Conservation (phyloP, 2,797 vertebrate genomes). For the Chromis chromis region DNA sequence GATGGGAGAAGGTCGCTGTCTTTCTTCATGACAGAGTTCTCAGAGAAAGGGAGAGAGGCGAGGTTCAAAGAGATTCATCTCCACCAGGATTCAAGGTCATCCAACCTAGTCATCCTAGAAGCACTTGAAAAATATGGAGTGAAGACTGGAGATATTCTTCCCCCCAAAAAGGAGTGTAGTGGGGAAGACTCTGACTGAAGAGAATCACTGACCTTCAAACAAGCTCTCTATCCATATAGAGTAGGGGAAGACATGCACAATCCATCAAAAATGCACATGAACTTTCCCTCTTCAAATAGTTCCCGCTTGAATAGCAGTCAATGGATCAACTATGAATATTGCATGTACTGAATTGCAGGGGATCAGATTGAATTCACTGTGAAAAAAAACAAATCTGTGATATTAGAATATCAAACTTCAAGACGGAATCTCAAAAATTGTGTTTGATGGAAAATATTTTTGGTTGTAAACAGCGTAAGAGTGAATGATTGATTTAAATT, state of each 20-base stretch:
- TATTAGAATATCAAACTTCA: conserved; percentile 61
- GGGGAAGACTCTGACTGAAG: conserved; percentile 77
- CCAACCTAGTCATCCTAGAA: conserved; percentile 80
- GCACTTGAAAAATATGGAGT: conserved; percentile 78
- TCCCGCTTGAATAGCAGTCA: conserved; percentile 83
- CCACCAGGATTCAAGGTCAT: conserved; percentile 77
- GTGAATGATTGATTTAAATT: background rate
- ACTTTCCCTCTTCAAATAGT: conserved; percentile 86
- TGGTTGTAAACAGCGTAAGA: background rate
- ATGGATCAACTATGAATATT: conserved; percentile 86
- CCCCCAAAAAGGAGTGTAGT: conserved; percentile 66
- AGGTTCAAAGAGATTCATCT: conserved; percentile 77
- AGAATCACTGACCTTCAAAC: conserved; percentile 86
- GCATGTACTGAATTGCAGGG: conserved; percentile 77
- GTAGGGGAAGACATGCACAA: conserved; percentile 82
- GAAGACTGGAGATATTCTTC: conserved; percentile 73
- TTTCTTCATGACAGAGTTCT: conserved; percentile 71
- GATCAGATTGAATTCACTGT: conserved; percentile 75
- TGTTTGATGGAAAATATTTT: conserved; percentile 13
- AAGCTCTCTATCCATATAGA: conserved; percentile 85
- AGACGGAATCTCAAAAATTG: conserved; percentile 17
- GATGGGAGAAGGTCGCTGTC: conserved; percentile 65
- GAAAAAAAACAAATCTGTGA: conserved; percentile 51
- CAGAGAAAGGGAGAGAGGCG: conserved; percentile 53
- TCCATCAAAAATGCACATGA: conserved; percentile 87